Evolutionary conservation across 2,888 invertebrate genomes (phyloP), one percentile per base, ranked within the genome.

Genomic region (Cheilosia impressa): DNA sequence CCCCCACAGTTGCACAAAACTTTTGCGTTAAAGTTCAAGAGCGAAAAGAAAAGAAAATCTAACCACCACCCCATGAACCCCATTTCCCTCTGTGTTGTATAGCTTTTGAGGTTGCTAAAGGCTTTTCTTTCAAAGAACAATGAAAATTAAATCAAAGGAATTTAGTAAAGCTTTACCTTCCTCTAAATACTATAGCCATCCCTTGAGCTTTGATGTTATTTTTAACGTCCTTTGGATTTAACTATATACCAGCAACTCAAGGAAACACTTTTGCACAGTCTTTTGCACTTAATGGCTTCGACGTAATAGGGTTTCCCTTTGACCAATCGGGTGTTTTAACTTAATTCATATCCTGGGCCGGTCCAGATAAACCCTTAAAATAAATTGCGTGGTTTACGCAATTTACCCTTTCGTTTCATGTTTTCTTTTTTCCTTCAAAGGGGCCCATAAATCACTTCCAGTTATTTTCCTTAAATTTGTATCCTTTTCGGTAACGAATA

Each of bases 121-220:
- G 75, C 58, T 66, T 65, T 55, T 27, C 57, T 58, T 50, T 47
- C 17, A 66, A 47, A 38, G 57, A 47, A 75, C 75, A 75, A 65
- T 58, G 57, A 66, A 50, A 75, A 66, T 50, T 47, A 66, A 75
- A 75, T 65, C 65, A 75, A 75, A 63, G 55, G 65, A 75, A 63
- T 65, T 65, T 55, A 62, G 52, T 57, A 38, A 55, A 73, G 45
- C 47, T 63, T 38, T 55, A 13, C 43, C 15, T 31, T 24, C 31
- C 13, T 13, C 38, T 38, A 38, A 38, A 38, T 38, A 38, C 13
- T 31, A 7, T 15, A 9, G 2, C 2, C 13, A 15, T 24, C 9
- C 66, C 5, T 52, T 52, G 41, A 66, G 53, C 38, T 43, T 43
- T 55, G 43, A 52, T 19, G 50, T 68, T 55, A 27, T 55, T 55